Evolutionary conservation across 1,140 invertebrate species (phyloP), one percentile per base, ranked within the genome.

Genomic region (Epicauta chinensis): DNA sequence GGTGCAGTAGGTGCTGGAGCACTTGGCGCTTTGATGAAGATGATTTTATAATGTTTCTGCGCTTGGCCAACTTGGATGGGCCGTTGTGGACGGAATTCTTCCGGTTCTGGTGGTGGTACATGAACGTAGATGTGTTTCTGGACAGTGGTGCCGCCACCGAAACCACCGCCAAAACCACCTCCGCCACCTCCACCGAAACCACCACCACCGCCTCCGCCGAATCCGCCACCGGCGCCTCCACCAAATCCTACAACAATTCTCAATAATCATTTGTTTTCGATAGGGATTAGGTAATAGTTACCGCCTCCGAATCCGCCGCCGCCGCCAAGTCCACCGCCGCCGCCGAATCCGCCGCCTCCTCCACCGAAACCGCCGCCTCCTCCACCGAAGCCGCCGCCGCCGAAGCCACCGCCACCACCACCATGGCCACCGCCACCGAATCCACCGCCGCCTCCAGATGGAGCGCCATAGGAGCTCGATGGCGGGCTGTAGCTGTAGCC

Each of bases 41-140:
- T 87, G 60, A 92, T 91, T 70, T 91, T 91, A 78, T 91, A 92
- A 65, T 92, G 88, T 64, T 92, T 92, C 66, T 90, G 87, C 7
- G 88, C 87, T 17, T 64, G 73, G 61, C 71, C 75, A 57, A 68
- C 73, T 0, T 73, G 70, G 46, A 82, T 78, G 17, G 73, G 80
- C 73, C 80, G 80, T 63, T 79, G 81, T 5, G 84, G 81, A 7
- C 80, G 75, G 49, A 81, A 75, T 62, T 82, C 79, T 58, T 79
- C 75, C 46, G 78, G 77, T 73, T 75, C 81, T 76, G 72, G 74
- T 45, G 68, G 80, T 31, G 88, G 87, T 12, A 91, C 87, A 64
- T 91, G 88, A 0, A 91, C 87, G 72, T 91, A 90, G 10, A 91
- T 87, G 67, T 90, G 87, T 69, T 90, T 90, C 68, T 91, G 87